These are phyloP conservation scores for Cyphomyrmex costatus DNA, from an alignment of 1,140 invertebrate species.

Conservation along the genomic window DNA sequence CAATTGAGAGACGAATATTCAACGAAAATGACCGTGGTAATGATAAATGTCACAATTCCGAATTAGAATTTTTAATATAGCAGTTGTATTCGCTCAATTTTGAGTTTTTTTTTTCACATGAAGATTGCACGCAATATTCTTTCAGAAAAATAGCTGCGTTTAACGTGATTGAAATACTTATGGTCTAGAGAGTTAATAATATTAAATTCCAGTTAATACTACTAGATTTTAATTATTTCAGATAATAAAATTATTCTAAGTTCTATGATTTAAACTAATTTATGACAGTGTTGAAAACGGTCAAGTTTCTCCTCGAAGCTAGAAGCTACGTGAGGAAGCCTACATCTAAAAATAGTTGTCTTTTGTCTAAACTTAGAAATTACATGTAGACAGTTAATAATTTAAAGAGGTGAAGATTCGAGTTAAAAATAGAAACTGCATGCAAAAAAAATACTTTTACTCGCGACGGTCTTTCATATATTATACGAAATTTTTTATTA, in stretches of 20 bases:
- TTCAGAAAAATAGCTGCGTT: background rate
- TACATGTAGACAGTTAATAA: constrained; percentile 15
- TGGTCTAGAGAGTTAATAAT: constrained; percentile 8
- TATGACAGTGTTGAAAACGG: background rate
- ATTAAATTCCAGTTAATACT: background rate
- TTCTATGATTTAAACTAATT: background rate
- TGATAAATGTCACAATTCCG: background rate
- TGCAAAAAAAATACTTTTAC: background rate
- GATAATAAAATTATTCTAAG: background rate
- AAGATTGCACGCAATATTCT: background rate
- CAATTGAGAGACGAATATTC: background rate
- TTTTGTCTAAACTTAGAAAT: constrained; percentile 29
- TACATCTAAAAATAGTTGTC: constrained; percentile 13
- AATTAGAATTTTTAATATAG: background rate
- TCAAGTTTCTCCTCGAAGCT: background rate
- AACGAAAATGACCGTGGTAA: constrained; percentile 76
- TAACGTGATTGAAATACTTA: background rate
- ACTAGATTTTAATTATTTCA: background rate
- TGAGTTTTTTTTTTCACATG: background rate
- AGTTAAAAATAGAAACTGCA: constrained; percentile 6
- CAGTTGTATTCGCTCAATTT: background rate
- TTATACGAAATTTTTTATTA: background rate
- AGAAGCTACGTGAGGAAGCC: background rate
- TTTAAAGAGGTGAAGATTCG: background rate
- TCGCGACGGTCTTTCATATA: background rate